Conservation (phyloP, 2,113 vertebrate species). For the Paradisaea rubra region DNA sequence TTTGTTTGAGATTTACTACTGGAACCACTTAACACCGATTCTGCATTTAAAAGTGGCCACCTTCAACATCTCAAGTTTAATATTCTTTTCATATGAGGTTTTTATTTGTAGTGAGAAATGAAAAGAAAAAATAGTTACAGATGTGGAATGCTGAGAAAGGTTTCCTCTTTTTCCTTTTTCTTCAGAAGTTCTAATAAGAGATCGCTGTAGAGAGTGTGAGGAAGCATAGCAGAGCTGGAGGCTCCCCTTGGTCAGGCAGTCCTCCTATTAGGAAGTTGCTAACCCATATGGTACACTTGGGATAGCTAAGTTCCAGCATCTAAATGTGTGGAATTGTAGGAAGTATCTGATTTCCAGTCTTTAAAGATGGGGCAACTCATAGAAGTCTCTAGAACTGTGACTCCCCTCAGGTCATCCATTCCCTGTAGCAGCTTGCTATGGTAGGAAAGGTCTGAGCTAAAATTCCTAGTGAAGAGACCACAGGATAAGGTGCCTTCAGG, state of each 20-base stretch:
- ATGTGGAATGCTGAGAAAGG: background rate
- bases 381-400: background rate
- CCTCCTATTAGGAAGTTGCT: background rate
- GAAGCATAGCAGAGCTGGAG: background rate
- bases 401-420: background rate
- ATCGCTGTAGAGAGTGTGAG: background rate
- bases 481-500: background rate
- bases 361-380: background rate
- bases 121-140: background rate
- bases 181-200: background rate
- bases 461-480: background rate
- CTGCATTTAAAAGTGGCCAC: background rate
- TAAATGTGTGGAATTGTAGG: background rate
- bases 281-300: background rate
- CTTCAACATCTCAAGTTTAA: background rate
- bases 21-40: background rate
- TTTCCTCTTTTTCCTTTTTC: background rate
- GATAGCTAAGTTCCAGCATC: background rate
- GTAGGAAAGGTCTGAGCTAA: background rate
- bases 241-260: background rate
- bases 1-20: background rate
- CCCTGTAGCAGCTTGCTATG: background rate
- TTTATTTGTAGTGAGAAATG: background rate
- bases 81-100: background rate
- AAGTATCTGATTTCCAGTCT: background rate